phyloP scores from a whole-genome alignment of 2,797 vertebrate genomes.

The Neosilurus hyrtlii region DNA sequence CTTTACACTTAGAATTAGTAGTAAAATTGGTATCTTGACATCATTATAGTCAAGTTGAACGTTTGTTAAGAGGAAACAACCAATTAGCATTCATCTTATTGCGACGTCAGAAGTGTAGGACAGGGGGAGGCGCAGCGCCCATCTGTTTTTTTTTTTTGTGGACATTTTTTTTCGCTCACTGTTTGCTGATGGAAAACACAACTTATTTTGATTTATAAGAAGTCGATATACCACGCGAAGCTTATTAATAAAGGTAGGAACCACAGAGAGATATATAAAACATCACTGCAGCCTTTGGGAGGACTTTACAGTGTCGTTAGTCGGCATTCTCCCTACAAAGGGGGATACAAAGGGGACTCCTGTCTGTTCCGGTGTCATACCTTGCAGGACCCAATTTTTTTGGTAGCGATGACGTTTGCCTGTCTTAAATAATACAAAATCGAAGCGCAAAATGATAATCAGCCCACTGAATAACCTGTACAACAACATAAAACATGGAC shows the following conservation, averaged over 20 bases:
- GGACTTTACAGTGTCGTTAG: slow-evolving; percentile 70
- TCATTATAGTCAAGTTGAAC: not conserved
- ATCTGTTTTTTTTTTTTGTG: slow-evolving; percentile 16
- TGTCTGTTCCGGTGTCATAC: slow-evolving; percentile 2
- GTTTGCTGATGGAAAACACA: slow-evolving; percentile 54
- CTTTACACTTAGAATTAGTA: not conserved
- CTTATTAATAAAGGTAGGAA: slow-evolving; percentile 52
- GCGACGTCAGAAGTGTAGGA: slow-evolving; percentile 51
- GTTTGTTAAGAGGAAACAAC: slow-evolving; percentile 35
- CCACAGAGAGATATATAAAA: not conserved
- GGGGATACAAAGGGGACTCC: slow-evolving; percentile 7
- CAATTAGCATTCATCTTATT: slow-evolving; percentile 67
- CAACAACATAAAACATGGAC: not conserved
- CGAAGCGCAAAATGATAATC: not conserved
- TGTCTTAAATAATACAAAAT: not conserved
- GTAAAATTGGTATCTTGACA: not conserved
- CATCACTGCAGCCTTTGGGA: not conserved
- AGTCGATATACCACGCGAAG: not conserved
- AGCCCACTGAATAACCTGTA: not conserved
- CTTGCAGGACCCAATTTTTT: slow-evolving; percentile 60
- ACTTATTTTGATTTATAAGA: slow-evolving; percentile 23
- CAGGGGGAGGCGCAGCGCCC: slow-evolving; percentile 57
- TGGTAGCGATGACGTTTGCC: not conserved
- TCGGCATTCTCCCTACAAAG: slow-evolving; percentile 68
- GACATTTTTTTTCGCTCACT: slow-evolving; percentile 1